Percentiles rank a stretch among this genome's conserved stretches.
These are phyloP conservation scores for Rhingia rostrata DNA, from an alignment of 2,888 invertebrate species.

Conservation along the genomic window DNA sequence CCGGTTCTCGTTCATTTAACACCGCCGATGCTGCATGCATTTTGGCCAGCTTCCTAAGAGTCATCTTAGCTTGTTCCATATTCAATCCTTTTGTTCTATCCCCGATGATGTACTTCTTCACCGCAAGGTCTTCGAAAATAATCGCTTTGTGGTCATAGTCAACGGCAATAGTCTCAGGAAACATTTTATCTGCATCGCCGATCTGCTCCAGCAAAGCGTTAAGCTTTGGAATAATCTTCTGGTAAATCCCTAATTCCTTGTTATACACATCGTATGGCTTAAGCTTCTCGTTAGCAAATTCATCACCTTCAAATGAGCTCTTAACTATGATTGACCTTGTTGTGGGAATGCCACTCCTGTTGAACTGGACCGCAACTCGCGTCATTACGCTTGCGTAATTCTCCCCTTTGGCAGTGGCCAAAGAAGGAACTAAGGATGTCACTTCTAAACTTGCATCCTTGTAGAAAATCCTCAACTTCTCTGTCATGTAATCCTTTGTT, in stretches of 20 bases:
- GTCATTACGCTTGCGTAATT: slow-evolving; percentile 81
- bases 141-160: slow-evolving; percentile 79
- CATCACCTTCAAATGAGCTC: slow-evolving; percentile 79
- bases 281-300: slow-evolving; percentile 78
- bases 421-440: slow-evolving; percentile 73
- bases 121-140: slow-evolving; percentile 81
- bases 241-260: slow-evolving; percentile 81
- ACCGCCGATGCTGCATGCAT: slow-evolving; percentile 84
- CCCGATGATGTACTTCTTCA: slow-evolving; percentile 78
- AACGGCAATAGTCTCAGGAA: slow-evolving; percentile 80
- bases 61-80: slow-evolving; percentile 81
- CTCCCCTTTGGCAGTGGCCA: slow-evolving; percentile 81
- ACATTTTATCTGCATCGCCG: slow-evolving; percentile 79
- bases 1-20: slow-evolving; percentile 81
- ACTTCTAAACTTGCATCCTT: slow-evolving; percentile 77
- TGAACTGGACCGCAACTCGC: slow-evolving; percentile 77
- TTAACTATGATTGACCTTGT: slow-evolving; percentile 78
- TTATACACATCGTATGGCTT: slow-evolving; percentile 81
- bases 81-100: slow-evolving; percentile 81
- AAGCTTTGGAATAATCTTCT: slow-evolving; percentile 80
- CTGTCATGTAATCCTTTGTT: slow-evolving; percentile 77
- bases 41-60: slow-evolving; percentile 83
- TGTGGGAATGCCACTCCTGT: slow-evolving; percentile 56
- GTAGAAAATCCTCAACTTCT: slow-evolving; percentile 77
- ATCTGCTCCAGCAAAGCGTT: slow-evolving; percentile 78